phyloP scores from a whole-genome alignment of 1,140 invertebrate species.

The Brachionus rubens region DNA sequence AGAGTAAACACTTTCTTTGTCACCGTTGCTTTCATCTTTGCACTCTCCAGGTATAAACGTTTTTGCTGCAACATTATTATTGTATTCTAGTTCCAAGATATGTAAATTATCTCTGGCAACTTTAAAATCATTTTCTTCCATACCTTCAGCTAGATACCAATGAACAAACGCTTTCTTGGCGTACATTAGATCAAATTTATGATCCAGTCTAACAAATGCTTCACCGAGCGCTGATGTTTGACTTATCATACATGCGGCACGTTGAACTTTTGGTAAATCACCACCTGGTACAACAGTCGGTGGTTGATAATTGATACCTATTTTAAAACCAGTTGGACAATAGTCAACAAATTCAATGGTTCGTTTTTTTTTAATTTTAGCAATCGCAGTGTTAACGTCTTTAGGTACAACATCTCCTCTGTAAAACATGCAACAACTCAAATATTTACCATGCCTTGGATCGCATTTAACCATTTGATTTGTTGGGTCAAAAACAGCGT shows the following conservation, averaged over 20 bases:
- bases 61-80: constrained; percentile 47
- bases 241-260: constrained; percentile 76
- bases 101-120: constrained; percentile 52
- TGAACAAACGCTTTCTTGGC: constrained; percentile 49
- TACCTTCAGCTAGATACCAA: constrained; percentile 61
- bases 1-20: too few species aligned
- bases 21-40: constrained; percentile 50
- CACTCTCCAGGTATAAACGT: constrained; percentile 48
- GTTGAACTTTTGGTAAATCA: constrained; percentile 78
- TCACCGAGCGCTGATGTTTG: constrained; percentile 69
- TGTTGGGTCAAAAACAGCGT: constrained; percentile 66
- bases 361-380: constrained; percentile 60
- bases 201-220: constrained; percentile 70
- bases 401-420: constrained; percentile 64
- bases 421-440: constrained; percentile 63
- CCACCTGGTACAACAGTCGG: constrained; percentile 71
- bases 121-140: constrained; percentile 61
- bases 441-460: constrained; percentile 62
- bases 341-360: constrained; percentile 63
- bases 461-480: constrained; percentile 72
- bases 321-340: constrained; percentile 61
- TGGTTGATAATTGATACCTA: constrained; percentile 76
- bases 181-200: constrained; percentile 50
- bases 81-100: constrained; percentile 49
- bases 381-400: constrained; percentile 62